phyloP scores from a whole-genome alignment of 2,888 invertebrate genomes.

The Lepetodrilus schrolli region DNA sequence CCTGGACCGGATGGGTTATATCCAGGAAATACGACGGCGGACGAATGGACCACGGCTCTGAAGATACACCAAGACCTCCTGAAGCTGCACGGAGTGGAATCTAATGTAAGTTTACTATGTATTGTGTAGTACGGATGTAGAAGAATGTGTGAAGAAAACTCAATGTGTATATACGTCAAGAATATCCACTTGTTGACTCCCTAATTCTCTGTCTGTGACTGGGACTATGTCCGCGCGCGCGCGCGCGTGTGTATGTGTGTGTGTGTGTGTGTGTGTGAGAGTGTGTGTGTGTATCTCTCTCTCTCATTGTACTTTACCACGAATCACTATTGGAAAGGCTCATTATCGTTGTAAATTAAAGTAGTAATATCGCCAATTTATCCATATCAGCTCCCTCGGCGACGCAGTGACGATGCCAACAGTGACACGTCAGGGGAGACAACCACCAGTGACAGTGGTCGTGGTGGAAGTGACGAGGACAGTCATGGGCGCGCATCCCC shows the following conservation, averaged over 20 bases:
- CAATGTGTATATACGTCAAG: no score
- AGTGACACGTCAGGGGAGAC: slow-evolving; percentile 45
- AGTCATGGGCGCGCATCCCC: slow-evolving; percentile 32
- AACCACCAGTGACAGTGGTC: slow-evolving; percentile 43
- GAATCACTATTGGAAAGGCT: background rate
- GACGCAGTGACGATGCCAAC: slow-evolving; percentile 38
- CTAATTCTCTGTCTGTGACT: no score
- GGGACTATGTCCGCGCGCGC: no score
- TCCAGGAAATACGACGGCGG: slow-evolving; percentile 12
- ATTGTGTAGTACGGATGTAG: no score
- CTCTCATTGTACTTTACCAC: no score
- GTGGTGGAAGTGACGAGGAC: slow-evolving; percentile 45
- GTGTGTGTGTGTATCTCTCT: no score
- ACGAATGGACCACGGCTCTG: slow-evolving; percentile 29
- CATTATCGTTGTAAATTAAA: background rate
- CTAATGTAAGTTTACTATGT: slow-evolving; percentile 12
- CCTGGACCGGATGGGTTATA: slow-evolving; percentile 1
- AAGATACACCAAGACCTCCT: slow-evolving; percentile 31
- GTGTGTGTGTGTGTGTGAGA: no score
- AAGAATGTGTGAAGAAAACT: no score
- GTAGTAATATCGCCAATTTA: background rate
- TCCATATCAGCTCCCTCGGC: background rate
- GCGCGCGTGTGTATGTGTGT: no score
- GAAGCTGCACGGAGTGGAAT: slow-evolving; percentile 16
- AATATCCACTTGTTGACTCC: no score